Conservation (phyloP, 2,113 vertebrate species). For the Hipposideros armiger region DNA sequence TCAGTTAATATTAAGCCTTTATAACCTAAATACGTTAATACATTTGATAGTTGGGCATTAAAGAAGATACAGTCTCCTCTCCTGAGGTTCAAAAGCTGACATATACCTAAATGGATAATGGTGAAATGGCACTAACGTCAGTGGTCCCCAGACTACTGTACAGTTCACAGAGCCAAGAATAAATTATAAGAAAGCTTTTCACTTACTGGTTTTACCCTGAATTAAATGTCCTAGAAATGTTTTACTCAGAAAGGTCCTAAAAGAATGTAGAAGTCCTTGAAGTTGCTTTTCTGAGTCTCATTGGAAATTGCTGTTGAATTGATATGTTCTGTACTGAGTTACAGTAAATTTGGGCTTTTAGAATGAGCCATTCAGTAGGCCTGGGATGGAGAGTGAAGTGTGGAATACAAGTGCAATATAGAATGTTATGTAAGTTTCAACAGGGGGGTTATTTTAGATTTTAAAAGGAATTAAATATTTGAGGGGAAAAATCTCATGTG, state of each 20-base stretch:
- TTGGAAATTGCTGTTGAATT: constrained; percentile 25
- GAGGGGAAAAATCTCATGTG: background rate
- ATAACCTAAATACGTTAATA: background rate
- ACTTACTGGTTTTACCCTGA: background rate
- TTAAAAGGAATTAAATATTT: constrained; percentile 36
- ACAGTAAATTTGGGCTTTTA: background rate
- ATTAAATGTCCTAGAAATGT: background rate
- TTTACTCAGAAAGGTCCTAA: background rate
- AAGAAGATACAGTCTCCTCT: background rate
- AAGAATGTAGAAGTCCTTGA: constrained; percentile 24
- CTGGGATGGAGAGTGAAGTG: background rate
- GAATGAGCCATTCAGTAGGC: background rate
- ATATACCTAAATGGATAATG: background rate
- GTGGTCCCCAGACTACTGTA: background rate
- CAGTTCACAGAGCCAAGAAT: background rate
- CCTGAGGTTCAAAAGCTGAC: background rate
- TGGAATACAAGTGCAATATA: background rate
- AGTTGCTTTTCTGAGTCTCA: constrained; percentile 26
- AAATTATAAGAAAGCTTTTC: background rate
- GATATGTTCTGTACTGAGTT: background rate
- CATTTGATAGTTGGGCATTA: background rate
- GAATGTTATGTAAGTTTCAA: constrained; percentile 23
- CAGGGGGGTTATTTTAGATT: background rate
- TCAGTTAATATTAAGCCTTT: background rate
- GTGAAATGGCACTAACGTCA: background rate